Percentiles rank a stretch among this genome's conserved stretches.
Conservation (phyloP, 2,888 invertebrate genomes). For the Dusona sp. region DNA sequence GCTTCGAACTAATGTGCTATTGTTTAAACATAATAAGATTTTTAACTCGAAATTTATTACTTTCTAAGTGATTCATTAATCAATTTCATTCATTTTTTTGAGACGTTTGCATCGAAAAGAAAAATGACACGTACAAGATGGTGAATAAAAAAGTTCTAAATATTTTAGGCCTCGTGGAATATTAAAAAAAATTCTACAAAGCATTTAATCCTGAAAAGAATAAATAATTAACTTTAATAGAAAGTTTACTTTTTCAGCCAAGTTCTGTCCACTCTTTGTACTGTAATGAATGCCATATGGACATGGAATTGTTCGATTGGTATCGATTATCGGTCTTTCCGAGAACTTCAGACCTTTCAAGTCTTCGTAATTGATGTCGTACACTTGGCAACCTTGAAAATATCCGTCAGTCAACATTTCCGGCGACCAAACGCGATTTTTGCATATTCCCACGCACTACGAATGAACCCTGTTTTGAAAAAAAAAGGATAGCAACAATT, state of each 20-base stretch:
- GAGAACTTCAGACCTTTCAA: constrained; percentile 55
- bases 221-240: neutral
- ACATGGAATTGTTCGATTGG: constrained; percentile 63
- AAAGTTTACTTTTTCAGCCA: constrained; percentile 68
- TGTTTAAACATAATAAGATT: neutral
- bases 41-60: neutral
- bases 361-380: constrained; percentile 64
- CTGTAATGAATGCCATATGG: constrained; percentile 68
- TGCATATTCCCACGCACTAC: constrained; percentile 66
- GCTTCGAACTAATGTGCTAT: neutral
- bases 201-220: neutral
- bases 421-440: constrained; percentile 63
- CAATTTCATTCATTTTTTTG: neutral
- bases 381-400: constrained; percentile 70
- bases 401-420: constrained; percentile 69
- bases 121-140: neutral
- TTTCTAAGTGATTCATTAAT: neutral
- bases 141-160: no score
- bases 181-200: neutral
- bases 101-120: neutral
- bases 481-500: neutral
- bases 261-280: constrained; percentile 55
- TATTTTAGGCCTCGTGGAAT: no score
- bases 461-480: neutral
- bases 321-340: constrained; percentile 59